Evolutionary conservation across 2,113 vertebrate species (phyloP).

Genomic region (Mionectes macconnelli): DNA sequence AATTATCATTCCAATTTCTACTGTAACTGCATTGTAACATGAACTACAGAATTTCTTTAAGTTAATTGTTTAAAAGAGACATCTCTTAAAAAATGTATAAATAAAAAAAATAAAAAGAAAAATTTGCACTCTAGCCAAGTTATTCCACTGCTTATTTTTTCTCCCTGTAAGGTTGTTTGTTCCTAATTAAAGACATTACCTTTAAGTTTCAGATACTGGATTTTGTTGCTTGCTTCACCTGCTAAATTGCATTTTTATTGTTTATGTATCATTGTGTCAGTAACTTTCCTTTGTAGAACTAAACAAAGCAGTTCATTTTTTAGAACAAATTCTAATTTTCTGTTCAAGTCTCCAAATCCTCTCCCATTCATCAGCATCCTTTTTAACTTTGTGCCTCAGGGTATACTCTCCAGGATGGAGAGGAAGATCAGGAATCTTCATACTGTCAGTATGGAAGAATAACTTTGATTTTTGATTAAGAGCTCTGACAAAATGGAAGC

Average conservation of each 20-base stretch:
- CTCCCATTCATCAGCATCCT: not conserved
- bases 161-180: not conserved
- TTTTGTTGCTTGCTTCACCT: not conserved
- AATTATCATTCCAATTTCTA: not conserved
- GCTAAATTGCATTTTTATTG: not conserved
- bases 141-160: not conserved
- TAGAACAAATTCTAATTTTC: not conserved
- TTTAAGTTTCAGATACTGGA: not conserved
- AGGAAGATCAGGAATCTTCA: not conserved
- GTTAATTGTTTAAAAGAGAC: not conserved
- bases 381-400: not conserved
- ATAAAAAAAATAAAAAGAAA: not conserved
- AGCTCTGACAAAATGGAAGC: not conserved
- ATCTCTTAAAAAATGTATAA: accelerated
- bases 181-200: not conserved
- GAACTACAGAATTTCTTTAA: not conserved
- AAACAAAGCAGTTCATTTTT: not conserved
- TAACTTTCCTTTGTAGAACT: not conserved
- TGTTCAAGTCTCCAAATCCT: not conserved
- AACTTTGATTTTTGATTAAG: not conserved
- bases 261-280: not conserved
- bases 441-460: not conserved
- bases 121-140: not conserved
- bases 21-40: not conserved
- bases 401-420: not conserved